Evolutionary conservation across 1,140 invertebrate species (phyloP), one percentile per base, ranked within the genome.

Genomic region (Patella vulgata): DNA sequence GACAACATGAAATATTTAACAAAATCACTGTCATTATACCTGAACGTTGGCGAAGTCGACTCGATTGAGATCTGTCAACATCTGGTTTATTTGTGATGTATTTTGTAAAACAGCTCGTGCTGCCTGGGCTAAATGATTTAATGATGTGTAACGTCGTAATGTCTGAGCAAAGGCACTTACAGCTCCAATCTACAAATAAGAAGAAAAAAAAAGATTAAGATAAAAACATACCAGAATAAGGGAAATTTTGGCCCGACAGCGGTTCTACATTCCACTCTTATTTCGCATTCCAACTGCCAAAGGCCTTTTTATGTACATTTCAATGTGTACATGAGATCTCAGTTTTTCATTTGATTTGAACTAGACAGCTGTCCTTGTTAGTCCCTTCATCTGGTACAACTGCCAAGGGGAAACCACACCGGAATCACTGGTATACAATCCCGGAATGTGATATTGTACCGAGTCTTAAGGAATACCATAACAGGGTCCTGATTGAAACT

Each of bases 21-120:
- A n/a, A n/a, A n/a, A n/a, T n/a, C n/a, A n/a, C n/a, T n/a, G n/a
- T n/a, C n/a, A n/a, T n/a, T n/a, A n/a, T 68, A 86, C 90, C 84
- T 97, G 95, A 6, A 98, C 95, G 87, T 97, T 97, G 76, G 94
- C 92, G 86, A 98, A 98, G 85, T 99, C 96, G 4, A 98, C 96
- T 73, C 95, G 90, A 87, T 96, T 98, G 48, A 99, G 87, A 87
- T 99, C 97, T 40, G 93, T 89, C 52, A 98, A 85, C 97, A 99
- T 99, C 88, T 99, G 94, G 75, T 90, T 89, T 71, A 99, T 97
- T 88, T 98, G 96, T 75, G 91, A 90, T 70, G 92, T 90, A 86
- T 99, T 99, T 84, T 96, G 94, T 55, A 99, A 89, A 36, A 99
- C 96, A 51, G 95, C 96, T 39, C 96, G 87, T 11, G 96, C 96